Evolutionary conservation across 2,888 invertebrate genomes (phyloP).

Genomic region (Amiota communis): DNA sequence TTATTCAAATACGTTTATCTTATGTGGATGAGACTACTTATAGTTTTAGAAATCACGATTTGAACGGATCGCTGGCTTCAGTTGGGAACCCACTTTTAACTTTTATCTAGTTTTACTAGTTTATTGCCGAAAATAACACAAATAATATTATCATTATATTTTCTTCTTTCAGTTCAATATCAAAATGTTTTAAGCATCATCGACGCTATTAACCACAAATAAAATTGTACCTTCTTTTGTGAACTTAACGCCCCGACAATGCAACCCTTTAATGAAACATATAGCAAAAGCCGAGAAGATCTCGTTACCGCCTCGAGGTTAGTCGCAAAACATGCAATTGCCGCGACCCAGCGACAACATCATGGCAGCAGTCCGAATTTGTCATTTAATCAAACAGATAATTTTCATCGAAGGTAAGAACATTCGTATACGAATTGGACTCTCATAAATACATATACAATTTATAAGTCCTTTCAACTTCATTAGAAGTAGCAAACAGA

Average conservation of each 20-base stretch:
- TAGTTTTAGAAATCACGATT: too few species aligned
- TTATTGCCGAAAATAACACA: too few species aligned
- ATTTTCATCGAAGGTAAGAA: conserved; percentile 56
- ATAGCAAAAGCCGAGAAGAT: conserved; percentile 72
- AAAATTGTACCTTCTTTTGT: neutral
- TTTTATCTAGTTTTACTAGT: too few species aligned
- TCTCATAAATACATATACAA: too few species aligned
- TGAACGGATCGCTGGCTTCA: too few species aligned
- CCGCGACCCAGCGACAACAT: conserved; percentile 58
- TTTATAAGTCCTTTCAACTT: too few species aligned
- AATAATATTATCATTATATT: too few species aligned
- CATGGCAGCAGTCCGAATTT: conserved; percentile 69
- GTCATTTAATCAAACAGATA: conserved; percentile 70
- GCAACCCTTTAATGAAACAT: conserved; percentile 70
- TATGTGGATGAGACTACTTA: too few species aligned
- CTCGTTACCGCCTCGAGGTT: conserved; percentile 58
- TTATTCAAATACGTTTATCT: too few species aligned
- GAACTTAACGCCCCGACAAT: conserved; percentile 44
- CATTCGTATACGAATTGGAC: too few species aligned
- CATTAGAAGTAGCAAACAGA: too few species aligned
- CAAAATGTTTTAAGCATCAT: conserved; percentile 17
- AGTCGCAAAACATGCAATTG: conserved; percentile 29
- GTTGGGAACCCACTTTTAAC: too few species aligned
- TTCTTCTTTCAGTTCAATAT: conserved; percentile 5
- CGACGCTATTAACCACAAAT: neutral